A percentile compares a stretch with the other conserved stretches of the same genome.
These are phyloP conservation scores for Buceros bicornis DNA, from an alignment of 2,797 vertebrate species.

Conservation along the genomic window DNA sequence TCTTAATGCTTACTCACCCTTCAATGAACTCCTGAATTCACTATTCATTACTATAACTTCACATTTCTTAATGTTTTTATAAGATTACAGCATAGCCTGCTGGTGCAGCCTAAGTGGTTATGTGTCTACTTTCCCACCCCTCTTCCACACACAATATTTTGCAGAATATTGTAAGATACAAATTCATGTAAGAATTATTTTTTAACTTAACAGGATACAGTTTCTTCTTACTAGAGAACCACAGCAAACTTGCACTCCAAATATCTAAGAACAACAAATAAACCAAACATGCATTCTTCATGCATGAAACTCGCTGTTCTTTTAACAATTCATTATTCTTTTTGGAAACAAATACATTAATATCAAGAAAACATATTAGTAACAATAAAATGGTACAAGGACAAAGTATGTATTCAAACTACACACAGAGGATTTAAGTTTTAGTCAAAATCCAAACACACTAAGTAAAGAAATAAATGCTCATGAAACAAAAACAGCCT, in stretches of 20 bases:
- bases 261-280: not conserved
- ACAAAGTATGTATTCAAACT: not conserved
- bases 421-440: not conserved
- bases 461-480: not conserved
- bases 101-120: not conserved
- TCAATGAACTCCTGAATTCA: not conserved
- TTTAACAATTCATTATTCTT: not conserved
- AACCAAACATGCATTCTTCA: not conserved
- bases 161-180: not conserved
- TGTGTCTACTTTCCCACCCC: not conserved
- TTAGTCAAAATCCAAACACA: not conserved
- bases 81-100: not conserved
- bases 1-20: not conserved
- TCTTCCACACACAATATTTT: not conserved
- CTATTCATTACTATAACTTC: not conserved
- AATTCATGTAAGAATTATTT: not conserved
- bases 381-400: not conserved
- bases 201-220: not conserved
- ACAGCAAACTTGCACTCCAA: not conserved
- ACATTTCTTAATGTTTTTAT: not conserved
- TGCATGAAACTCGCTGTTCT: not conserved
- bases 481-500: not conserved
- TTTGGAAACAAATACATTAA: not conserved
- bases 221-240: not conserved
- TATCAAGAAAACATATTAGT: rapidly evolving